phyloP scores from a whole-genome alignment of 1,140 invertebrate species.

The Dendroctonus ponderosae region DNA sequence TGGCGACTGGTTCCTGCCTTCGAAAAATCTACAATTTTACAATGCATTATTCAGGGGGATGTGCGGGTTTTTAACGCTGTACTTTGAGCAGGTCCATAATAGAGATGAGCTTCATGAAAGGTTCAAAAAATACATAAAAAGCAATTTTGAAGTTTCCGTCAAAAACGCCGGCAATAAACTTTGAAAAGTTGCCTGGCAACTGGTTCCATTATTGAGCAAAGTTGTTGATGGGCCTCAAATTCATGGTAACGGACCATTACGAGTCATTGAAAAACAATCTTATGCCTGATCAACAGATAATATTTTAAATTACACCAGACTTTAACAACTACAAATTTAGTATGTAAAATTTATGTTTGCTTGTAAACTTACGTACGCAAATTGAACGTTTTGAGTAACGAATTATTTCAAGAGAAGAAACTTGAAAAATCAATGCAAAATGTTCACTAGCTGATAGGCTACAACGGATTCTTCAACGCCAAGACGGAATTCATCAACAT shows the following conservation, averaged over 20 bases:
- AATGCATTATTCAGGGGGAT: neutral
- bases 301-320: no score
- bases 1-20: conserved; percentile 37
- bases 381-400: no score
- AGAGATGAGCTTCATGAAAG: conserved; percentile 6
- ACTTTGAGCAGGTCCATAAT: conserved; percentile 26
- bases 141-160: conserved; percentile 14
- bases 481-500: conserved; percentile 75
- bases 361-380: no score
- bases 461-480: conserved; percentile 73
- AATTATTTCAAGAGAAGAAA: no score
- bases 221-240: no score
- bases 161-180: neutral
- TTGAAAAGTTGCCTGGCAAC: neutral
- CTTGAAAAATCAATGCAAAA: neutral
- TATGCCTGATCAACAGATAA: no score
- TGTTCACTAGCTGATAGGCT: conserved; percentile 60
- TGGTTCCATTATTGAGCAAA: no score
- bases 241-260: no score
- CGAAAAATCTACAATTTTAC: conserved; percentile 34
- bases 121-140: neutral
- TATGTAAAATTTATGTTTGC: no score
- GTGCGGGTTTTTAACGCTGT: neutral
- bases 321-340: no score
- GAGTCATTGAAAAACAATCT: no score